These are phyloP conservation scores for Cheilosia impressa DNA, from an alignment of 2,888 invertebrate species.

Conservation along the genomic window DNA sequence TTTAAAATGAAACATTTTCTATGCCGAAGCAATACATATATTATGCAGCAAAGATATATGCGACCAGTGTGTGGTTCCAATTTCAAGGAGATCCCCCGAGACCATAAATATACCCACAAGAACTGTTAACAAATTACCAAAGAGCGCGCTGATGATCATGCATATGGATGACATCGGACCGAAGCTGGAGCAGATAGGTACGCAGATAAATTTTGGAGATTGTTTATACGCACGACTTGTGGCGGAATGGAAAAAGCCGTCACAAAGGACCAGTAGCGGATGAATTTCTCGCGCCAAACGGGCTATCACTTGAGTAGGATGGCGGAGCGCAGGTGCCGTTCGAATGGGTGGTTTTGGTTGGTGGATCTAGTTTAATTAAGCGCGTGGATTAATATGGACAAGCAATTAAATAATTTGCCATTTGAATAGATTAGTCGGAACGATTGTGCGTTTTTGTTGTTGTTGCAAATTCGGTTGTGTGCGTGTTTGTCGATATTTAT, in stretches of 20 bases:
- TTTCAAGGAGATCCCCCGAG: conserved; percentile 38
- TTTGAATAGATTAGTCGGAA: conserved; percentile 32
- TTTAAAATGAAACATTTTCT: conserved; percentile 48
- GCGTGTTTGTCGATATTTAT: conserved; percentile 25
- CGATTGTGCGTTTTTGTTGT: background rate
- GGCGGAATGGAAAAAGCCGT: background rate
- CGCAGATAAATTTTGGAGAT: conserved; percentile 2
- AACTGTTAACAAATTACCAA: conserved; percentile 62
- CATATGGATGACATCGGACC: conserved; percentile 8
- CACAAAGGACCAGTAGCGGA: conserved; percentile 6
- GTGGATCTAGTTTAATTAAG: conserved; percentile 43
- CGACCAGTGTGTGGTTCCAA: conserved; percentile 51
- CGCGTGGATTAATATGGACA: conserved; percentile 15
- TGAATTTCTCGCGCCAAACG: conserved; percentile 25
- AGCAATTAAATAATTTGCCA: conserved; percentile 41
- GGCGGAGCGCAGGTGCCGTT: conserved; percentile 40
- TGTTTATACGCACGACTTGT: conserved; percentile 5
- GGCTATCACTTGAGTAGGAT: conserved; percentile 22
- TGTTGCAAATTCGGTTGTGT: background rate
- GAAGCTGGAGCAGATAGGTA: background rate
- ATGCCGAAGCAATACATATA: conserved; percentile 15
- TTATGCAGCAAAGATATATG: conserved; percentile 32
- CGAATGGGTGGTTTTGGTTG: background rate
- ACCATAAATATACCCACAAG: conserved; percentile 39
- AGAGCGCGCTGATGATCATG: conserved; percentile 9